phyloP scores from a whole-genome alignment of 2,113 vertebrate species.

The Lutjanus erythropterus region DNA sequence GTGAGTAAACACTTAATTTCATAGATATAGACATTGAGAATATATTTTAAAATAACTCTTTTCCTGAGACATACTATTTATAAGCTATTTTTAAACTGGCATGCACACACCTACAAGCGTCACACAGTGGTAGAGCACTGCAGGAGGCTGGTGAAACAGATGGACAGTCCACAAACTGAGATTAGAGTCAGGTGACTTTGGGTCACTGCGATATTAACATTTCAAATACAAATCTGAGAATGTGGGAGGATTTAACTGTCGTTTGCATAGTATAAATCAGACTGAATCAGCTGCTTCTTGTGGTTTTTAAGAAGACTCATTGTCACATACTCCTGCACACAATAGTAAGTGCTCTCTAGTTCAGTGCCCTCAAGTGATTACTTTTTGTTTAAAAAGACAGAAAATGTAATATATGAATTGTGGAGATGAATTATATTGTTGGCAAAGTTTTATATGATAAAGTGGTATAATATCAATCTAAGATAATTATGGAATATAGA shows the following conservation, averaged over 20 bases:
- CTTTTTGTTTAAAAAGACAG: background rate
- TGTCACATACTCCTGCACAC: background rate
- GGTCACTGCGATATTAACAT: background rate
- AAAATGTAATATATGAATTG: background rate
- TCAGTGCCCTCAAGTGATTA: background rate
- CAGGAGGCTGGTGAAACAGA: slow-evolving; percentile 36
- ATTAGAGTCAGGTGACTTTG: slow-evolving; percentile 14
- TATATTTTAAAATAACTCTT: background rate
- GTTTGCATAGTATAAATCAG: background rate
- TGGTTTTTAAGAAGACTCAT: background rate
- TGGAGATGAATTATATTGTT: background rate
- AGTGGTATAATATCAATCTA: background rate
- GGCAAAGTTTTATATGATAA: too few relatives aligned
- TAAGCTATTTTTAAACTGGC: slow-evolving; percentile 7
- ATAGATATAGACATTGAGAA: background rate
- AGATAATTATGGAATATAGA: background rate
- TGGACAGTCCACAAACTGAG: slow-evolving; percentile 7
- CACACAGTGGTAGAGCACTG: background rate
- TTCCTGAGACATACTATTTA: background rate
- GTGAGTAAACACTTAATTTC: background rate
- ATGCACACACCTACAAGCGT: slow-evolving; percentile 2
- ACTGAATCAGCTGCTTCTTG: background rate
- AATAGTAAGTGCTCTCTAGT: background rate
- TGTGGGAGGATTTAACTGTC: background rate
- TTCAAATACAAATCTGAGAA: slow-evolving; percentile 16